Base-by-base conservation (phyloP, 2,888 invertebrate species). In the Bruchidius siliquastri region DNA sequence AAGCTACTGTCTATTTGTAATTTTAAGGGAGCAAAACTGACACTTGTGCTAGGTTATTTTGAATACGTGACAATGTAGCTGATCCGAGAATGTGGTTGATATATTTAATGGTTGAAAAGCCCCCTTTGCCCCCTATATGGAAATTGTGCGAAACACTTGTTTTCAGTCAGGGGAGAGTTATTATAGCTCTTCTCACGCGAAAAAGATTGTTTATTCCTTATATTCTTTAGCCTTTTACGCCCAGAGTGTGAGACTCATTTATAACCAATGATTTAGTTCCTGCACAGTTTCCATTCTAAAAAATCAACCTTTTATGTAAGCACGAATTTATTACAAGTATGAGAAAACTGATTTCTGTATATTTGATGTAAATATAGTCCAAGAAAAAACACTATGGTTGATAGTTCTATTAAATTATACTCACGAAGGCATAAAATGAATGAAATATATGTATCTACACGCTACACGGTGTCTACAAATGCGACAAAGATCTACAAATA, bases 21-120 rank as follows among this genome's bases (percentile, higher is more conserved):
- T 80, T 79, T 80, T 82, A 82, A 82, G 84, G 83, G 83, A 83
- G 82, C 83, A 83, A 84, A 79, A 81, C 83, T 83, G 83, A 83
- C 84, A 83, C 82, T 83, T 81, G 82, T 82, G 82, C 83, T 83
- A 83, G 79, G 78, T 68, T 68, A 68, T 68, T 68, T 68, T 68
- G 13, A 68, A 68, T 68, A 68, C 18, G 13, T 49, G 74, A 72
- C 76, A 77, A 66, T 73, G 32, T 75, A 71, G 66, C 49, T 49
- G 49, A 49, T 1, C 10, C 6, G 49, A 49, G 18, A 13, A 13
- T 49, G 18, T 49, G 49, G 26, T 8, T 4, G 2, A 26, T 26
- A 26, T 26, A 26, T 26, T 26, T 26, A 26, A 8, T 26, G 26
- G 8, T 26, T 26, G 26, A 2, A 26, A 8, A 26, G 26, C 26